phyloP scores from a whole-genome alignment of 2,888 invertebrate genomes.

The Agonopterix arenella region DNA sequence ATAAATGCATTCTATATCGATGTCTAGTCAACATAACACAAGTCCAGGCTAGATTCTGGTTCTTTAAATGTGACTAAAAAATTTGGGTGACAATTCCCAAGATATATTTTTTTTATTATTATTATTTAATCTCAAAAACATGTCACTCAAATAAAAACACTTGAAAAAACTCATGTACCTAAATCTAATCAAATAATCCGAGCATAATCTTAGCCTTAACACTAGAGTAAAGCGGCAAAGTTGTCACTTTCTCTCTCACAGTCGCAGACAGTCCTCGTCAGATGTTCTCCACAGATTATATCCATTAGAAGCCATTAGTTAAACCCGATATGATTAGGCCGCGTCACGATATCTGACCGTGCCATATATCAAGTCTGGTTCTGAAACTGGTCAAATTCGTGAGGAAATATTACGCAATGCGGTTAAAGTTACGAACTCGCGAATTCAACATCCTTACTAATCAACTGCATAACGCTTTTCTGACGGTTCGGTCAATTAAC shows the following conservation, averaged over 20 bases:
- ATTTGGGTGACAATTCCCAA: too few species aligned
- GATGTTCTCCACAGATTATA: constrained; percentile 66
- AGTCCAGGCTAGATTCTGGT: too few species aligned
- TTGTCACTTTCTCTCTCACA: constrained; percentile 59
- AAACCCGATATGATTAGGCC: constrained; percentile 69
- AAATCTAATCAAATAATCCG: background rate
- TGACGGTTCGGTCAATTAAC: background rate
- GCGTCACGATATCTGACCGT: constrained; percentile 52
- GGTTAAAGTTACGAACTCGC: constrained; percentile 12
- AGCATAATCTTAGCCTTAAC: constrained; percentile 34
- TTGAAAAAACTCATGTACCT: too few species aligned
- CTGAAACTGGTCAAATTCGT: constrained; percentile 34
- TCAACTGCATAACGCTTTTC: background rate
- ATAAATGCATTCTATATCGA: too few species aligned
- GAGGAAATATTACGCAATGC: constrained; percentile 38
- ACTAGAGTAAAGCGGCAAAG: constrained; percentile 27
- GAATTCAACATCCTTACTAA: constrained; percentile 1
- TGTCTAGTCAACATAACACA: too few species aligned
- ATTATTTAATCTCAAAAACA: background rate
- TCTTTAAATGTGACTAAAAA: too few species aligned
- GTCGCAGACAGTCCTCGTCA: constrained; percentile 51
- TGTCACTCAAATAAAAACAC: background rate
- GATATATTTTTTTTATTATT: too few species aligned
- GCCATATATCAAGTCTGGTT: constrained; percentile 57
- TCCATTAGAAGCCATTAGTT: constrained; percentile 73